Conservation (phyloP, 2,113 vertebrate species). For the Dipodomys stephensi region DNA sequence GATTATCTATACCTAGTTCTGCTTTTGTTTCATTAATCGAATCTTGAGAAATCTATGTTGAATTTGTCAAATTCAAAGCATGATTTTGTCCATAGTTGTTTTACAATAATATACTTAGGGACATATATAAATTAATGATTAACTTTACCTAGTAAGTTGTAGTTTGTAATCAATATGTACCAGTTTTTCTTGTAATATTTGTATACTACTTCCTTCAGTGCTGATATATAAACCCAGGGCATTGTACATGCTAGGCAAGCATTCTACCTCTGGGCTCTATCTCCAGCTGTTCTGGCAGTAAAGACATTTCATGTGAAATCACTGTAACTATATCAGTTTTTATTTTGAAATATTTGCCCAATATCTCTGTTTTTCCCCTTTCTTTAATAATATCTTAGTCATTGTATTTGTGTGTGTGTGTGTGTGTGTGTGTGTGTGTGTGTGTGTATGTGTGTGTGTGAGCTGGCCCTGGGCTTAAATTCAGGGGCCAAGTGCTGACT, state of each 20-base stretch:
- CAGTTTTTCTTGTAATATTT: neutral
- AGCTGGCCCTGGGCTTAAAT: no score
- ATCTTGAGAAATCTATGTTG: neutral
- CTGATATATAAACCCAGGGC: neutral
- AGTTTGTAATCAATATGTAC: neutral
- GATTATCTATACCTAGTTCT: neutral
- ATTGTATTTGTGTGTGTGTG: no score
- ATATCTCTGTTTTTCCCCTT: no score
- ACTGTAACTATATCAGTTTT: neutral
- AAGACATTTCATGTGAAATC: neutral
- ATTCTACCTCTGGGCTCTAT: fast-evolving
- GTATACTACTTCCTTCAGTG: neutral
- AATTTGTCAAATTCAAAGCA: slow-evolving; percentile 34
- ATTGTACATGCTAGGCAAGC: neutral
- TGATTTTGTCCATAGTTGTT: neutral
- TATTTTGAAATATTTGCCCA: neutral
- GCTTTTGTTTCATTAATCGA: neutral
- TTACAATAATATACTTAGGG: neutral
- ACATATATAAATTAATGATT: neutral
- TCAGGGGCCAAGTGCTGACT: no score
- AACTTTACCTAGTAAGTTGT: neutral
- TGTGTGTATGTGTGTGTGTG: no score
- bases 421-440: no score
- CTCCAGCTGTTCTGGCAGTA: no score
- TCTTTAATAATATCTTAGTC: no score